Evolutionary conservation across 2,888 invertebrate species (phyloP), one percentile per base, ranked within the genome.

Genomic region (Leptodirus hochenwartii): DNA sequence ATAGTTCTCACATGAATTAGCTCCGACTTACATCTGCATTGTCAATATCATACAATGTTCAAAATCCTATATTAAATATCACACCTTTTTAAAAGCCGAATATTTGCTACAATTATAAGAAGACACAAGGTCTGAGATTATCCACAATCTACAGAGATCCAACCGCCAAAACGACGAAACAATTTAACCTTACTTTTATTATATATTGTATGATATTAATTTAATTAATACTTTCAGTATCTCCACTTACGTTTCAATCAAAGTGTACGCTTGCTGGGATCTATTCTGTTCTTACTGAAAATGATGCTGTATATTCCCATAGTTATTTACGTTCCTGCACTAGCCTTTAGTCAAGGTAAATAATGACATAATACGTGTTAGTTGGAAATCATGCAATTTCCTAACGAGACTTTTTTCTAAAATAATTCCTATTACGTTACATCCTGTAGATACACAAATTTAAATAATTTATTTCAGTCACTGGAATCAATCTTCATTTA

Each of bases 281-380:
- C 73, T 1, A 54, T 66, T 25, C 64, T 77, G 46, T 77, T 77
- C 46, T 57, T 76, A 5, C 62, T 72, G 10, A 76, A 77, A 60
- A 75, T 77, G 76, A 46, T 77, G 46, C 60, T 77, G 12, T 77
- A 77, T 50, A 76, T 78, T 50, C 80, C 85, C 2, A 74, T 87
- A 33, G 85, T 85, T 1, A 72, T 88, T 36, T 87, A 85, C 50
- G 85, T 85, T 4, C 87, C 87, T 29, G 80, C 85, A 3, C 56
- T 87, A 43, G 85, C 87, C 2, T 74, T 88, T 45, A 74, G 73
- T 54, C 79, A 80, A 70, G 74, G 74, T 74, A 62, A 43, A 39
- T 28, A 27, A 27, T 25, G 17, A 12, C 12, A 23, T 10, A 31
- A n/a, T n/a, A n/a, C n/a, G n/a, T n/a, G n/a, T n/a, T n/a, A n/a